Conservation (phyloP, 2,113 vertebrate species). For the Triplophysa tibetana region DNA sequence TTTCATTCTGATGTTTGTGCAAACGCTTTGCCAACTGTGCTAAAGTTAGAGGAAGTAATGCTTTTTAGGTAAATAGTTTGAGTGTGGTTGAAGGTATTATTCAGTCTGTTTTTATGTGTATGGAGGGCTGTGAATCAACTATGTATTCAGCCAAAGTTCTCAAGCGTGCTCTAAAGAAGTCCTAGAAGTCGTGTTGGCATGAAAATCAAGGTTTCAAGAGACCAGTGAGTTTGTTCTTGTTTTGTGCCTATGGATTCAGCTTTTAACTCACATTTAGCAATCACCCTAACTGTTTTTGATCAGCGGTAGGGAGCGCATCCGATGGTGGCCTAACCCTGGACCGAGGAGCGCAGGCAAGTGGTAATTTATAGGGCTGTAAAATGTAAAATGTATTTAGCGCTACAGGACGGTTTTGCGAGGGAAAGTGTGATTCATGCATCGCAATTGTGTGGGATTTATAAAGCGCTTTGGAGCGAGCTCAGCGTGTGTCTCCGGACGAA, state of each 20-base stretch:
- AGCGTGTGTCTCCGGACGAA: conserved; percentile 7
- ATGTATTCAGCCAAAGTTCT: conserved; percentile 3
- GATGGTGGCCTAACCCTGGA: neutral
- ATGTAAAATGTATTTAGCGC: neutral
- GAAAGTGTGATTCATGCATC: conserved; percentile 47
- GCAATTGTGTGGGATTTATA: conserved; percentile 35
- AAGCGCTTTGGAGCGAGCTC: conserved; percentile 34
- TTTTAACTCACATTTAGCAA: neutral
- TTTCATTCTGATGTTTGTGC: conserved; percentile 22
- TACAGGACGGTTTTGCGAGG: conserved; percentile 44
- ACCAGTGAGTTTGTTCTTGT: neutral
- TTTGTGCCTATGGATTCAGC: neutral
- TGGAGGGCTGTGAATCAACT: conserved; percentile 18
- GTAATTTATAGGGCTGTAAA: conserved; percentile 44
- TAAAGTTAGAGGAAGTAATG: neutral
- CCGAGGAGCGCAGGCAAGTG: neutral
- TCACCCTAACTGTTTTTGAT: neutral
- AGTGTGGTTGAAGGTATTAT: neutral
- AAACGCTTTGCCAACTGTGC: conserved; percentile 19
- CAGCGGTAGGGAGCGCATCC: neutral
- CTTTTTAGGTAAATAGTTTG: neutral
- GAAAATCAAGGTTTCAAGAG: neutral
- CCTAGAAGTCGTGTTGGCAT: neutral
- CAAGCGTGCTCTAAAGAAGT: conserved; percentile 3
- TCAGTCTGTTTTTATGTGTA: neutral